Evolutionary conservation across 2,797 vertebrate genomes (phyloP).

Genomic region (Urophycis tenuis): DNA sequence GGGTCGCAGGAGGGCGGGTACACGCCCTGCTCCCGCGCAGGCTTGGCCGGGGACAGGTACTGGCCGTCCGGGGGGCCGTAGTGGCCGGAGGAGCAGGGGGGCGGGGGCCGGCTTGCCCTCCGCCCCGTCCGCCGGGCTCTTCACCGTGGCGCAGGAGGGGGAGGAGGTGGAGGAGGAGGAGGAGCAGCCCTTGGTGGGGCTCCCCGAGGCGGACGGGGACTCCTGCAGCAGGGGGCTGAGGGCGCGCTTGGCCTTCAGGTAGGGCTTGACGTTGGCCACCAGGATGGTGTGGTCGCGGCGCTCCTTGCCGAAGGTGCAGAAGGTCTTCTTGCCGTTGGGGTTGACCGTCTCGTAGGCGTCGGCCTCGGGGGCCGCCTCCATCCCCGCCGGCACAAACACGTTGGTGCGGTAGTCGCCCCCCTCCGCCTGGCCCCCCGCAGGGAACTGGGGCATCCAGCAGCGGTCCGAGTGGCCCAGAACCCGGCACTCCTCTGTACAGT

Average conservation of each 20-base stretch:
- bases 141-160: slow-evolving; percentile 67
- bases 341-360: slow-evolving; percentile 95
- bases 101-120: slow-evolving; percentile 79
- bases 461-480: slow-evolving; percentile 99
- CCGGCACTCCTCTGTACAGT: slow-evolving; percentile 98
- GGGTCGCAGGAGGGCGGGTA: slow-evolving; percentile 81
- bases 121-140: slow-evolving; percentile 88
- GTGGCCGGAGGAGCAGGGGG: slow-evolving; percentile 73
- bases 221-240: slow-evolving; percentile 98
- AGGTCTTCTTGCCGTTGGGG: slow-evolving; percentile 97
- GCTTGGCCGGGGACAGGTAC: slow-evolving; percentile 92
- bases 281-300: slow-evolving; percentile 98
- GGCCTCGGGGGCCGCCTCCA: slow-evolving; percentile 86
- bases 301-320: slow-evolving; percentile 99
- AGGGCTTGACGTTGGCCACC: slow-evolving; percentile 98
- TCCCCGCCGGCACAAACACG: slow-evolving; percentile 91
- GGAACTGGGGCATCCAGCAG: slow-evolving; percentile 99
- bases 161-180: slow-evolving; percentile 81
- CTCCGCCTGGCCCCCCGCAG: slow-evolving; percentile 83
- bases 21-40: slow-evolving; percentile 78
- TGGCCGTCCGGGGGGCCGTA: slow-evolving; percentile 88
- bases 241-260: slow-evolving; percentile 98
- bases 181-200: slow-evolving; percentile 89
- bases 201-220: slow-evolving; percentile 90
- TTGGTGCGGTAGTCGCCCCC: slow-evolving; percentile 98